These are phyloP conservation scores for Laodelphax striatellus DNA, from an alignment of 1,140 invertebrate genomes.

Conservation along the genomic window DNA sequence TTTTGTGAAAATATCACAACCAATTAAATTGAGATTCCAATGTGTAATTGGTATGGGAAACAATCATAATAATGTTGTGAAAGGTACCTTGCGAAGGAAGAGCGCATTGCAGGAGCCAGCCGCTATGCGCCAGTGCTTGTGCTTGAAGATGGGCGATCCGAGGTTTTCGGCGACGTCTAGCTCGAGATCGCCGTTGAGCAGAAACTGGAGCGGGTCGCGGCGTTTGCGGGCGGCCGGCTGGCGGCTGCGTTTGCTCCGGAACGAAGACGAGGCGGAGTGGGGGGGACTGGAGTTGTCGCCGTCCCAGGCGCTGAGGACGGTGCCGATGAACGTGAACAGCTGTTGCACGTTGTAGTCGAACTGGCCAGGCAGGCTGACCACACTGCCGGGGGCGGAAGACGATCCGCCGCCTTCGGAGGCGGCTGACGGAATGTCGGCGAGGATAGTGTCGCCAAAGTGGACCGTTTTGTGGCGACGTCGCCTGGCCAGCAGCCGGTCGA, in stretches of 20 bases:
- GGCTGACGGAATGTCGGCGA: constrained; percentile 33
- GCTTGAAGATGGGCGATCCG: constrained; percentile 28
- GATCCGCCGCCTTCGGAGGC: constrained; percentile 25
- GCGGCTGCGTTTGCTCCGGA: not conserved
- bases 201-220: constrained; percentile 12
- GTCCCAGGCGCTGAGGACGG: constrained; percentile 26
- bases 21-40: no score
- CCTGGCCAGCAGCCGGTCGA: constrained; percentile 36
- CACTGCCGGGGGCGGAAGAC: constrained; percentile 27
- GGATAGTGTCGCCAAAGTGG: constrained; percentile 57
- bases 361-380: constrained; percentile 33
- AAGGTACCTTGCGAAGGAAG: constrained; percentile 65
- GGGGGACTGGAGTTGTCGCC: not conserved
- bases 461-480: constrained; percentile 58
- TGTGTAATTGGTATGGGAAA: no score
- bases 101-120: constrained; percentile 60
- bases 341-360: constrained; percentile 51
- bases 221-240: not conserved
- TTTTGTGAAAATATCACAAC: no score
- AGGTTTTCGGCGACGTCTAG: constrained; percentile 19
- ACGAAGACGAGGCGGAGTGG: not conserved
- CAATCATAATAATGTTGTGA: no score
- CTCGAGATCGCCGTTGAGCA: constrained; percentile 17
- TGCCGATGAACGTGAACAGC: constrained; percentile 62
- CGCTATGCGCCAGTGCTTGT: constrained; percentile 60